phyloP scores from a whole-genome alignment of 2,888 invertebrate species.

The Leptinotarsa tumamoca region DNA sequence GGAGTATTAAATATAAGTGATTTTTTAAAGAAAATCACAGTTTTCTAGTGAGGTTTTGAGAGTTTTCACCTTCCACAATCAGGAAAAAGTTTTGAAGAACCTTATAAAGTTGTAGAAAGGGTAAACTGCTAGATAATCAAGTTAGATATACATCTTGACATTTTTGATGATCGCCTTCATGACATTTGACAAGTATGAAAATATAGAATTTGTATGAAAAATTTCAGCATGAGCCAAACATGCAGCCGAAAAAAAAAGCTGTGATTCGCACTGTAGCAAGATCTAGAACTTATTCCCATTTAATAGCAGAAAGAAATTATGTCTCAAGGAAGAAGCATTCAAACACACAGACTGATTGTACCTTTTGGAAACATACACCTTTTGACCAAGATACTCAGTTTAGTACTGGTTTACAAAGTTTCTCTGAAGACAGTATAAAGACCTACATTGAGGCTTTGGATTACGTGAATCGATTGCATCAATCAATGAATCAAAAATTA shows the following conservation, averaged over 20 bases:
- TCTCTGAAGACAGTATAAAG: slow-evolving; percentile 31
- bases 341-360: slow-evolving; percentile 21
- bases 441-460: slow-evolving; percentile 39
- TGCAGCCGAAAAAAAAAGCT: slow-evolving; percentile 7
- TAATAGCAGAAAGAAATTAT: slow-evolving; percentile 9
- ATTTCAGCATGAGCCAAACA: slow-evolving; percentile 13
- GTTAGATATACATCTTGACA: neutral
- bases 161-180: neutral
- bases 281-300: slow-evolving; percentile 20
- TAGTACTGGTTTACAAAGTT: slow-evolving; percentile 25
- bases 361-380: neutral
- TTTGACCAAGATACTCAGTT: slow-evolving; percentile 7
- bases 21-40: too few relatives aligned
- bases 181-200: slow-evolving; percentile 3
- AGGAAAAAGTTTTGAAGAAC: too few relatives aligned
- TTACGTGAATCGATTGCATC: slow-evolving; percentile 45
- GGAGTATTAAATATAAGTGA: too few relatives aligned
- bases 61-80: too few relatives aligned
- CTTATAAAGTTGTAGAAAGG: too few relatives aligned
- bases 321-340: neutral
- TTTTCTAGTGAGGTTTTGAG: too few relatives aligned
- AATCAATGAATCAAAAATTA: slow-evolving; percentile 42
- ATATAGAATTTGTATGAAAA: slow-evolving; percentile 5
- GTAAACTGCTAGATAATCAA: too few relatives aligned
- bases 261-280: neutral